Base-by-base conservation (phyloP, 2,113 vertebrate genomes). In the Calyptommatus sinebrachiatus region DNA sequence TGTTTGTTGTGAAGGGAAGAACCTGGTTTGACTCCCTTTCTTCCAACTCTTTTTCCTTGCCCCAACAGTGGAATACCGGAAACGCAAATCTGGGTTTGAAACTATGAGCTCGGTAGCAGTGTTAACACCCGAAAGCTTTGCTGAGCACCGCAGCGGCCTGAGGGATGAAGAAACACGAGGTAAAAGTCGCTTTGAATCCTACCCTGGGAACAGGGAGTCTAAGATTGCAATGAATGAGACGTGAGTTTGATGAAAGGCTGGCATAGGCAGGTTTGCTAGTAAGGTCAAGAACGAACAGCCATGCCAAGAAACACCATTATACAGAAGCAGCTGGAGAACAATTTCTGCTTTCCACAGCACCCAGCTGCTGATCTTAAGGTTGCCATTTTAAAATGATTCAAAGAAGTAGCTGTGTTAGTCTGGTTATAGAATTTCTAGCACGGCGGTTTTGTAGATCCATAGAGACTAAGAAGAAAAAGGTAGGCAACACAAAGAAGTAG, bases 91-190 rank as follows among this genome's bases (percentile, higher is more conserved):
- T 84, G 85, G 78, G 85, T 86, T 81, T 96, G 94, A 87, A 94
- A 94, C 92, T 84, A 96, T 97, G 95, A 96, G 93, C 93, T 95
- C 93, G 86, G 93, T 96, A 89, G 93, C 93, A 81, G 95, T 96
- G 88, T 94, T 95, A 91, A 95, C 93, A 85, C 94, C 93, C 63
- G 95, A 96, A 92, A 95, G 95, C 93, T 96, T 96, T 92, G 95
- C 93, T 11, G 92, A 95, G 86, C 93, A 95, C 81, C 94, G 93
- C 89, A 95, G 94, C n/a, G 94, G 91, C 29, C 90, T 94, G 50
- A 92, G 93, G 89, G 92, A 94, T 71, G 92, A 94, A 88, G 91
- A 95, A 83, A 94, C 93, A 7, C 82, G 91, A 90, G 93, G 95
- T 96, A 89, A 5, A 18, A 57, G 20, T 0, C 41, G 28, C 18